Conservation (phyloP, 2,113 vertebrate species). For the Onychostruthus taczanowskii region DNA sequence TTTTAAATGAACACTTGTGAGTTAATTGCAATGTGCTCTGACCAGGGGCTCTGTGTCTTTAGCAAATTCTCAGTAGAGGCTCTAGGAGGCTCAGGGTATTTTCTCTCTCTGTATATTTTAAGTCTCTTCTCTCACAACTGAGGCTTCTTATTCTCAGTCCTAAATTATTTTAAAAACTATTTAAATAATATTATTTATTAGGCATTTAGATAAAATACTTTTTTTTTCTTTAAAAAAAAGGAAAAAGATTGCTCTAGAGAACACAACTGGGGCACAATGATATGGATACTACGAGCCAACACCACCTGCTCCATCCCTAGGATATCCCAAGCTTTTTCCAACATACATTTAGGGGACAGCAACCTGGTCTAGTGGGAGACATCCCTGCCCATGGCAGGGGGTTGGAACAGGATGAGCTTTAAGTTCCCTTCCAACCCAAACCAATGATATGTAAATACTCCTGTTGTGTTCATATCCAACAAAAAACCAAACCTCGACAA, state of each 20-base stretch:
- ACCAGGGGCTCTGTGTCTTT: constrained; percentile 46
- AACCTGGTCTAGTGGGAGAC: not conserved
- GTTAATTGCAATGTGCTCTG: not conserved
- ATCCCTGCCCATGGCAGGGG: not conserved
- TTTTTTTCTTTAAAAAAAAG: not conserved
- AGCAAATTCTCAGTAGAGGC: constrained; percentile 74
- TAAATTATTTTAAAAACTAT: constrained; percentile 54
- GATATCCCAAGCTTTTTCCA: not conserved
- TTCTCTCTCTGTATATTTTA: constrained; percentile 55
- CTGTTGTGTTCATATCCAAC: not conserved
- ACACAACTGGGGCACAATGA: constrained; percentile 48
- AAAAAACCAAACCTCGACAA: constrained; percentile 4
- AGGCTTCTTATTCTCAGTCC: constrained; percentile 34
- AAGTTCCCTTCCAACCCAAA: not conserved
- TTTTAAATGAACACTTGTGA: not conserved
- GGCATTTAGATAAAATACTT: constrained; percentile 62
- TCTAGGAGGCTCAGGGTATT: constrained; percentile 79
- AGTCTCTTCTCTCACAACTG: constrained; percentile 40
- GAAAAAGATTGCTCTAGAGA: constrained; percentile 33
- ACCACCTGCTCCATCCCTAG: not conserved
- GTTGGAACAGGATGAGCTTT: not conserved
- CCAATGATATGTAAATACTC: not conserved
- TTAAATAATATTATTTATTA: constrained; percentile 67
- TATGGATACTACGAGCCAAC: not conserved
- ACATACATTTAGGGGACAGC: not conserved